These are phyloP conservation scores for Coryphaenoides rupestris DNA, from an alignment of 2,113 vertebrate species.

Conservation along the genomic window DNA sequence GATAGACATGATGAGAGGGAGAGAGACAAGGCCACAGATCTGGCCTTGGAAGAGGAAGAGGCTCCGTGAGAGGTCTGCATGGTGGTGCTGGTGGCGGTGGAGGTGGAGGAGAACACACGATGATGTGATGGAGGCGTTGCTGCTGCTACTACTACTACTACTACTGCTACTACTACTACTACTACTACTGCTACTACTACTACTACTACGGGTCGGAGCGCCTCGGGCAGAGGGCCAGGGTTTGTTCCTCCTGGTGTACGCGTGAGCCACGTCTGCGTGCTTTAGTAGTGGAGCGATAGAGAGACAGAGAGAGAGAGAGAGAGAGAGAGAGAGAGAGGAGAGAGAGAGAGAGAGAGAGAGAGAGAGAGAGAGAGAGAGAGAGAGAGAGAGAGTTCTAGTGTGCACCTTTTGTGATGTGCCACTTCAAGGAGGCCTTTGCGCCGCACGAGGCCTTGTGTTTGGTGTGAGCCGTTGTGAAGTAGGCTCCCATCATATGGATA, in stretches of 20 bases:
- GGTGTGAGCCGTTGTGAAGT: background rate
- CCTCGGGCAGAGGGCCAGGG: constrained; percentile 61
- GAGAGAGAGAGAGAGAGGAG: constrained; percentile 20
- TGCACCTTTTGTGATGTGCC: constrained; percentile 33
- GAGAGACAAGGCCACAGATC: constrained; percentile 3
- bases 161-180: constrained; percentile 50
- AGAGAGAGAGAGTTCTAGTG: constrained; percentile 34
- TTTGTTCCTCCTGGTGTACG: background rate
- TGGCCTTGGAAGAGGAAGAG: background rate
- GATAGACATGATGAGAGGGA: constrained; percentile 8
- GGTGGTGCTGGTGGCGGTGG: too few species aligned
- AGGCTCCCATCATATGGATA: constrained; percentile 5
- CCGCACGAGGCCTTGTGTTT: constrained; percentile 18
- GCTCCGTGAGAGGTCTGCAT: too few species aligned
- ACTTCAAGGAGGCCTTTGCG: constrained; percentile 26
- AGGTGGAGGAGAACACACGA: too few species aligned
- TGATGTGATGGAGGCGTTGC: constrained; percentile 20
- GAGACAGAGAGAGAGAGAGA: constrained; percentile 32
- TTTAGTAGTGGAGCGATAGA: constrained; percentile 51
- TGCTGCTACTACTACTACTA: constrained; percentile 43
- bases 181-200: constrained; percentile 45
- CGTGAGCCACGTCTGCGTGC: constrained; percentile 38
- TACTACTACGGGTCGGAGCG: constrained; percentile 37
- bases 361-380: constrained; percentile 38
- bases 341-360: constrained; percentile 39